Conservation (phyloP, 2,888 invertebrate genomes). For the Mythimna lalbum region DNA sequence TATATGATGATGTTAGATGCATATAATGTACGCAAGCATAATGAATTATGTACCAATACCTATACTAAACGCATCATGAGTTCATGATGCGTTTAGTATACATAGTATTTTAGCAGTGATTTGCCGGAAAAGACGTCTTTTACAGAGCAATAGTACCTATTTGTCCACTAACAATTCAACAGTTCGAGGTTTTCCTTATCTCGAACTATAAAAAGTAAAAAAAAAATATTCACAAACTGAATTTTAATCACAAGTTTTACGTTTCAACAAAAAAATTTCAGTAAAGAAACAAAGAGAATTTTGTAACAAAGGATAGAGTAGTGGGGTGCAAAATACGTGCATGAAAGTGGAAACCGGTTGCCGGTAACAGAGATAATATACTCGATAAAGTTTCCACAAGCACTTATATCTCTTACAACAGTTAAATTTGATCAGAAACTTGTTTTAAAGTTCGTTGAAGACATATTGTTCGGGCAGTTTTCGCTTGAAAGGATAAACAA, state of each 20-base stretch:
- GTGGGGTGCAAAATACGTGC: constrained; percentile 24
- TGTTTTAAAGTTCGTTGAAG: constrained; percentile 59
- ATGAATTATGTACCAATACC: no score
- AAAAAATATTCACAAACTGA: constrained; percentile 5
- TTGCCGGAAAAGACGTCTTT: no score
- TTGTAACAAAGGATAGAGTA: constrained; percentile 21
- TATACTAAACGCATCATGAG: no score
- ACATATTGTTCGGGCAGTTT: constrained; percentile 65
- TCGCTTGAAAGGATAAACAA: constrained; percentile 53
- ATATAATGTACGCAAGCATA: no score
- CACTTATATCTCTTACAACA: constrained; percentile 58
- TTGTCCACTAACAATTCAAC: no score
- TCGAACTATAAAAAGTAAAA: neutral
- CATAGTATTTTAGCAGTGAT: no score
- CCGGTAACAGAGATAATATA: constrained; percentile 19
- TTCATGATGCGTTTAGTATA: no score
- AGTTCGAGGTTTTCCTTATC: neutral
- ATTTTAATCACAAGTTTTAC: constrained; percentile 27
- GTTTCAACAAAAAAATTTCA: constrained; percentile 16
- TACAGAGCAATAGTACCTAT: no score
- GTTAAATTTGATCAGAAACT: constrained; percentile 65
- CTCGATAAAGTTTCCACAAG: constrained; percentile 36
- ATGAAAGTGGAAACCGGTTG: neutral
- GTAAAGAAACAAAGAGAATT: constrained; percentile 25
- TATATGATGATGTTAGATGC: no score